Evolutionary conservation across 23 tunicate genomes (phyloP), one percentile per base, ranked within the genome.

Genomic region (Styela plicata): DNA sequence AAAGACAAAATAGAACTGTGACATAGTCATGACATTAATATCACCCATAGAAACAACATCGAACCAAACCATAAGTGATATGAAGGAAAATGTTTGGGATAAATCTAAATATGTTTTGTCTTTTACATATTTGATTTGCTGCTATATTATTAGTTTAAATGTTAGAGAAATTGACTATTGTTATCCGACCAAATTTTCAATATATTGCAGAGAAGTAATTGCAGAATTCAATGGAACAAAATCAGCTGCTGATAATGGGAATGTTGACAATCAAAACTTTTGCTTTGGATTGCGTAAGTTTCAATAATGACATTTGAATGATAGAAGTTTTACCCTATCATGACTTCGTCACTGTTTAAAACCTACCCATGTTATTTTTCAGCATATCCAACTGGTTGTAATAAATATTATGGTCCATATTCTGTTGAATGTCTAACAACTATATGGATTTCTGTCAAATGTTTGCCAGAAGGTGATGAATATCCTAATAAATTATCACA

Each of bases 281-380:
- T 82, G 85, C 65, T 71, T 82, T 82, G 85, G 85, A 44, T 31
- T 82, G 32, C 64, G 85, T 82, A 69, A 69, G 35, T 23, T 27
- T 1, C 64, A 17, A 1, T 57, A 33, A 3, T 65, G 31, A 32
- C 0, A 2, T 80, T 65, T n/a, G n/a, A n/a, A n/a, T n/a, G n/a
- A n/a, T 31, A 33, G 63, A n/a, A 35, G 21, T n/a, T 2, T 2
- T 7, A n/a, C n/a, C n/a, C n/a, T n/a, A n/a, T n/a, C n/a, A n/a
- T n/a, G n/a, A 17, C 20, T 18, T 57, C 64, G 18, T 23, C n/a
- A n/a, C n/a, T n/a, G n/a, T n/a, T n/a, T n/a, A n/a, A 17, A 57
- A 57, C 20, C 20, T 57, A 20, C n/a, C n/a, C n/a, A n/a, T n/a
- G 78, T 52, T 24, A 0, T 2, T 34, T 71, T 71, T 7, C 27